phyloP scores from a whole-genome alignment of 2,888 invertebrate species.

The Elegia similella region DNA sequence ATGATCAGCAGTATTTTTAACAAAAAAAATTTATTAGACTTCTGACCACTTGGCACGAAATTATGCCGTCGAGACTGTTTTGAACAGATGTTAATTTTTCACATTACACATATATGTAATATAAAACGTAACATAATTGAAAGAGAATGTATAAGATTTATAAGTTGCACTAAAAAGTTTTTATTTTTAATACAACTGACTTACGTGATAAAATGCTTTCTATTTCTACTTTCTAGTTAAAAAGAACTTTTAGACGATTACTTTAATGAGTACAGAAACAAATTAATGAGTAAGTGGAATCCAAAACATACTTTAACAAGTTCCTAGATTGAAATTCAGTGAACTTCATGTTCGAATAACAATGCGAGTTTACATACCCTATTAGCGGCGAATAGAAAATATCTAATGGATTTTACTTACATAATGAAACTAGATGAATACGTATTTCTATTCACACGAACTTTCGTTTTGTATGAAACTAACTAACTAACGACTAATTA shows the following conservation, averaged over 20 bases:
- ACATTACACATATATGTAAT: too few relatives aligned
- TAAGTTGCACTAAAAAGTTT: too few relatives aligned
- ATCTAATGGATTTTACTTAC: slow-evolving; percentile 10
- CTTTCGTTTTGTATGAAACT: background rate
- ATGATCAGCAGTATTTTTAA: too few relatives aligned
- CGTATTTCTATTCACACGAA: slow-evolving; percentile 2
- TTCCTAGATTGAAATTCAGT: background rate
- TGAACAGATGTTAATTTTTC: too few relatives aligned
- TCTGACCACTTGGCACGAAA: too few relatives aligned
- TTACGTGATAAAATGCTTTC: too few relatives aligned
- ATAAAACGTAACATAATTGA: too few relatives aligned
- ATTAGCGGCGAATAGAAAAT: background rate
- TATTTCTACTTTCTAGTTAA: too few relatives aligned
- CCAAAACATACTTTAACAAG: background rate
- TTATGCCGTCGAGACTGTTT: too few relatives aligned
- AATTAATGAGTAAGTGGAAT: background rate
- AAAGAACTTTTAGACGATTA: background rate
- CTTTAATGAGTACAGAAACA: background rate
- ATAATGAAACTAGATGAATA: slow-evolving; percentile 8
- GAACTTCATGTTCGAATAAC: slow-evolving; percentile 2
- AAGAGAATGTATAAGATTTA: too few relatives aligned
- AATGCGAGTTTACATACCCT: background rate
- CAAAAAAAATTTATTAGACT: too few relatives aligned
- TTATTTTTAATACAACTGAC: too few relatives aligned
- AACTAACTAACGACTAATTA: background rate